A percentile compares a stretch with the other conserved stretches of the same genome.
phyloP scores from a whole-genome alignment of 2,888 invertebrate genomes.

The Diarsia rubi region DNA sequence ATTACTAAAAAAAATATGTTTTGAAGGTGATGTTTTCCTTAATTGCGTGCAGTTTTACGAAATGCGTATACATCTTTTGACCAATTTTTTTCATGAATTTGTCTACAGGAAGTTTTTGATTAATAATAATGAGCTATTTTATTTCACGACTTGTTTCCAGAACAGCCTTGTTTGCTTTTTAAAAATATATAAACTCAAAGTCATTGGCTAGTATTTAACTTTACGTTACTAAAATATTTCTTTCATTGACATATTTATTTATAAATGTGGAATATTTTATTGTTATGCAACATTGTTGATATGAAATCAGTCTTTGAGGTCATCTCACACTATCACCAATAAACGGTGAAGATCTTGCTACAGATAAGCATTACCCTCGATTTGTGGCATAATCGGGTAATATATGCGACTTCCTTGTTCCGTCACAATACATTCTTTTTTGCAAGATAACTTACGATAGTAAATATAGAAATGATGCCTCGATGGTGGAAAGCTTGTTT shows the following conservation, averaged over 20 bases:
- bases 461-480: conserved; percentile 6
- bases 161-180: conserved; percentile 27
- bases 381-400: conserved; percentile 24
- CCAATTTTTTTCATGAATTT: neutral
- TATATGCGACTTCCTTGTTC: conserved; percentile 27
- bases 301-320: conserved; percentile 28
- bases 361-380: conserved; percentile 51
- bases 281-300: conserved; percentile 2
- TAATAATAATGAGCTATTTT: conserved; percentile 20
- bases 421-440: conserved; percentile 24
- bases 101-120: conserved; percentile 2
- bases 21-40: neutral
- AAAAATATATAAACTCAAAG: conserved; percentile 49
- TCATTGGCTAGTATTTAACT: conserved; percentile 26
- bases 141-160: conserved; percentile 12
- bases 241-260: conserved; percentile 8
- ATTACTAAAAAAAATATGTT: neutral
- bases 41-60: neutral
- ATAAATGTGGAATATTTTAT: conserved; percentile 6
- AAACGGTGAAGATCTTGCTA: conserved; percentile 12
- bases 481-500: neutral
- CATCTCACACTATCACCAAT: conserved; percentile 11
- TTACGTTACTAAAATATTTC: conserved; percentile 3
- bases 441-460: neutral
- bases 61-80: neutral